Conservation (phyloP, 2,797 vertebrate species). For the Enteromius thamalakanensis region DNA sequence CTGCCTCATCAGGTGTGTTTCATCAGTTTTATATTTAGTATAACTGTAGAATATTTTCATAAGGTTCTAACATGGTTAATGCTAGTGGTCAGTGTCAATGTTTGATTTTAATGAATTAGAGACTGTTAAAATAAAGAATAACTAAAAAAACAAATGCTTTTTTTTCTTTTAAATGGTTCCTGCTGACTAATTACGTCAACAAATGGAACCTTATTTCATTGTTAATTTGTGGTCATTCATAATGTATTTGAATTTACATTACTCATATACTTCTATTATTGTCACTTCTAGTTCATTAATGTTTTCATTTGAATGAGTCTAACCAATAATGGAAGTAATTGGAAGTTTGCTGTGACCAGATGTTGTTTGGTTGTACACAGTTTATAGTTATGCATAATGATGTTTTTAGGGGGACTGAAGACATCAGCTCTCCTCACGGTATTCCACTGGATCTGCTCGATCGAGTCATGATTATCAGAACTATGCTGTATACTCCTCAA, state of each 20-base stretch:
- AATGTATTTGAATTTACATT: background rate
- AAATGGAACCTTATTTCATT: background rate
- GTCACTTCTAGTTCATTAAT: background rate
- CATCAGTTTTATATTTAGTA: no score
- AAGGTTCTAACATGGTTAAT: no score
- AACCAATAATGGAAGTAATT: background rate
- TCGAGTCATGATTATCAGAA: constrained; percentile 96
- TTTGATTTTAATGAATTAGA: background rate
- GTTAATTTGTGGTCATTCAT: background rate
- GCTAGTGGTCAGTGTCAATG: no score
- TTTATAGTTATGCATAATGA: constrained; percentile 36
- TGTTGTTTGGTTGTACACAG: background rate
- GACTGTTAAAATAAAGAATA: background rate
- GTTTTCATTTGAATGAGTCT: background rate
- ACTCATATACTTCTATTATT: background rate
- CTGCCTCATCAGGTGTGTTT: constrained; percentile 88
- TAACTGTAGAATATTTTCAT: no score
- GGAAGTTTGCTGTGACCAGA: background rate
- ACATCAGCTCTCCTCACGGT: constrained; percentile 93
- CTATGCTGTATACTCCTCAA: constrained; percentile 95
- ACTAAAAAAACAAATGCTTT: background rate
- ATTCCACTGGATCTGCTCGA: constrained; percentile 95
- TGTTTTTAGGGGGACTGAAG: constrained; percentile 89
- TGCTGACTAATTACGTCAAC: background rate
- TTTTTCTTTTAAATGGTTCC: background rate